Base-by-base conservation (phyloP, 2,888 invertebrate genomes). In the Eustalomyia histrio region DNA sequence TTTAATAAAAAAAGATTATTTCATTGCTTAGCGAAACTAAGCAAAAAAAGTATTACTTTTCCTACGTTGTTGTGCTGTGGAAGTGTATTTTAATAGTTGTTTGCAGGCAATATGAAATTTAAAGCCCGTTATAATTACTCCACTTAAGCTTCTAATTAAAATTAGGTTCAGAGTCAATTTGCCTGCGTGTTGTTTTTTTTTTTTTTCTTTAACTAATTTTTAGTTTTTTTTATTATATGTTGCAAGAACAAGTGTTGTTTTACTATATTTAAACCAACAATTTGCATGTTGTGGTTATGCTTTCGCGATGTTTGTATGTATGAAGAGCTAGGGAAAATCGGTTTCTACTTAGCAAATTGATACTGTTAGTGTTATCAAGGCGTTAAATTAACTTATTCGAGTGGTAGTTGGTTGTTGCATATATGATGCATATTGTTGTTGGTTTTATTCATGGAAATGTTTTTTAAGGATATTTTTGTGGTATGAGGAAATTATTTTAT, bases 91-190 rank as follows among this genome's bases (percentile, higher is more conserved):
- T 47, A 61, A 52, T 43, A 68, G 65, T 67, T 75, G 10, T 33
- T 58, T 35, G 43, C 57, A 72, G 68, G 75, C 72, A 72, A 68
- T 72, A 72, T 80, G 80, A 61, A 72, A 63, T 61, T 68, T 76
- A 61, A 68, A 64, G 76, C 75, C 80, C 67, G 57, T 52, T 76
- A 76, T 80, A 80, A 80, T 76, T 80, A 73, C 76, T 43, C 76
- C 76, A 76, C 80, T 80, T 80, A 72, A 58, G 76, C 64, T 72
- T 80, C 76, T 76, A 80, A 80, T 80, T 80, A 80, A 80, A 80
- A 73, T 64, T 68, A 47, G 43, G 58, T 64, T 76, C 58, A 64
- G 43, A 63, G 58, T 79, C 65, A 79, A 79, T 69, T 75, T 79
- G 79, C 69, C 55, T 71, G 14, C 21, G 39, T 74, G 69, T 3